Evolutionary conservation across 2,888 invertebrate species (phyloP), one percentile per base, ranked within the genome.

Genomic region (Prenolepis imparis): DNA sequence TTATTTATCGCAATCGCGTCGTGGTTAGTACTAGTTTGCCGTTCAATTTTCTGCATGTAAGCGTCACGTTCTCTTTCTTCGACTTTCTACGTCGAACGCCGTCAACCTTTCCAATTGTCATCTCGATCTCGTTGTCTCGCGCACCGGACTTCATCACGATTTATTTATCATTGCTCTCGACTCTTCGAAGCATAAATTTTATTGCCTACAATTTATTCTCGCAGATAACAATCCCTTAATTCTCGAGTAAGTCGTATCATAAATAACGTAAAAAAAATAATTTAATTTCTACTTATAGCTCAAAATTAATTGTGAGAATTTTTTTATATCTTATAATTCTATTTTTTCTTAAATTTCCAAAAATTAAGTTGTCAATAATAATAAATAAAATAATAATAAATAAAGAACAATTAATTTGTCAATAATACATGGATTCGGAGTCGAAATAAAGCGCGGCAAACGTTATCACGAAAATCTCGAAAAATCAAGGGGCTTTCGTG

Each of bases 41-140:
- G 55, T 78, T 68, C 84, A 81, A 84, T 89, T 89, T 88, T 89
- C 89, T 86, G 81, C 86, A 61, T 70, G 73, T 72, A 66, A 74
- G 36, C 86, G 88, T 86, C 89, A 87, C 89, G 87, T 88, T 89
- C 89, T 87, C 83, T 86, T 87, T 89, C 85, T 78, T 86, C 85
- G 80, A 82, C 89, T 89, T 89, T 89, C 89, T 88, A 88, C 68
- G n/a, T 70, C 59, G 77, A 83, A 61, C 88, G 48, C 48, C 67
- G 48, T 75, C 83, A 55, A 61, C 75, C 75, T 82, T 82, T 80
- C 61, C 78, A 74, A 61, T 41, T 74, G 64, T 82, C 78, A 72
- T 80, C 72, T 70, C 84, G 12, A 81, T 81, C 81, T 52, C 52
- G 44, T 67, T 78, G 64, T 41, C 64, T n/a, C 39, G 28, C 48